Conservation (phyloP, 2,797 vertebrate species). For the Sorex maritimensis region DNA sequence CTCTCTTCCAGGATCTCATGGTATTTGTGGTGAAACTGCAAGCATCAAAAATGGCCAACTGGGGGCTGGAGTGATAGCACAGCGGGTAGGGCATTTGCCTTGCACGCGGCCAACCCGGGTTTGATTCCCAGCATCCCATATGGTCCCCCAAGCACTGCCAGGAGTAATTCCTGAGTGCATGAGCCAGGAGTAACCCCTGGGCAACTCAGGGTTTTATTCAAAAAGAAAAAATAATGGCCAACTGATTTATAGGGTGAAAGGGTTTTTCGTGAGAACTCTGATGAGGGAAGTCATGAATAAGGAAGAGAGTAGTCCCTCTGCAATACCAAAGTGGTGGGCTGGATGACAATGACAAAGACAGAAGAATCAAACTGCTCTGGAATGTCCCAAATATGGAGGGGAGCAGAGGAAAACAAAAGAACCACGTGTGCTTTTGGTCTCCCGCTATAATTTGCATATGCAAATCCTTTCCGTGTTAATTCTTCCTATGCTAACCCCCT, state of each 20-base stretch:
- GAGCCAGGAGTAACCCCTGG: too few relatives aligned
- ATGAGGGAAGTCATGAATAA: slow-evolving; percentile 35
- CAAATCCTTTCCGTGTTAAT: neutral
- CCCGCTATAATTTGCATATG: neutral
- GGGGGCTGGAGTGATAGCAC: too few relatives aligned
- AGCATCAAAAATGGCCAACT: slow-evolving; percentile 48
- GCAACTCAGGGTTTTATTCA: too few relatives aligned
- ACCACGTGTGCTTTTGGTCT: slow-evolving; percentile 3
- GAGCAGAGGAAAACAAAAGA: neutral
- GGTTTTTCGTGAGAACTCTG: slow-evolving; percentile 44
- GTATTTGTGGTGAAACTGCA: slow-evolving; percentile 66
- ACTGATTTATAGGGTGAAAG: slow-evolving; percentile 76
- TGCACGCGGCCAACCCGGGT: too few relatives aligned
- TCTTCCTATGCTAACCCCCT: slow-evolving; percentile 22
- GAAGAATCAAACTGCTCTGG: neutral
- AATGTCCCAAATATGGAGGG: neutral
- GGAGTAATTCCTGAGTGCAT: too few relatives aligned
- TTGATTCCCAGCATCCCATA: too few relatives aligned
- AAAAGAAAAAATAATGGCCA: too few relatives aligned
- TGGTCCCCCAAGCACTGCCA: too few relatives aligned
- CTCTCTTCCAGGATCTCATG: neutral
- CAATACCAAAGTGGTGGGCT: neutral
- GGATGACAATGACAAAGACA: neutral
- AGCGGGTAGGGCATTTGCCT: too few relatives aligned
- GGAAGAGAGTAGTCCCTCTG: slow-evolving; percentile 2